Percentiles rank a stretch among this genome's conserved stretches.
Conservation (phyloP, 2,888 invertebrate genomes). For the Lacanobia oleracea region DNA sequence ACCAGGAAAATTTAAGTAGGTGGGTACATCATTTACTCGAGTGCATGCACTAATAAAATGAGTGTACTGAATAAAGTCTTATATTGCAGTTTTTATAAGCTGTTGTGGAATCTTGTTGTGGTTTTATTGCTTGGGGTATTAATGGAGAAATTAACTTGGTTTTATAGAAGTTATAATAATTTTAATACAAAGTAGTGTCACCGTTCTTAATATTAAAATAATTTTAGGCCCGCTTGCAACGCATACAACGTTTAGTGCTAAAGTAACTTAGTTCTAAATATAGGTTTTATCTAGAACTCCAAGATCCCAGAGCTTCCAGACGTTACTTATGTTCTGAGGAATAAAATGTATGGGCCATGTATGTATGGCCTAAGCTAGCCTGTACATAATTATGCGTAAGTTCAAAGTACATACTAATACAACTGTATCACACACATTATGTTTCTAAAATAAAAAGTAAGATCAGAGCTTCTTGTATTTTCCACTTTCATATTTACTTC, state of each 20-base stretch:
- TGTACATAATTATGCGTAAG: not conserved
- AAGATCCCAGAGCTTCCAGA: too few species aligned
- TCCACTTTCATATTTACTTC: too few species aligned
- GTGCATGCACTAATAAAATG: constrained; percentile 22
- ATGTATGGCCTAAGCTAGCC: too few species aligned
- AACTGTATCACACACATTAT: too few species aligned
- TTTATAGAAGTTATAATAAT: not conserved
- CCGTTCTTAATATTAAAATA: not conserved
- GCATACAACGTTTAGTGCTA: too few species aligned
- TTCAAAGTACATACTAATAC: too few species aligned
- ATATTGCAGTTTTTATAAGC: constrained; percentile 28
- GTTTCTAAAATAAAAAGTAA: too few species aligned
- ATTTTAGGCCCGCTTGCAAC: not conserved
- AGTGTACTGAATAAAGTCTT: constrained; percentile 21
- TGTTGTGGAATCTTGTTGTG: constrained; percentile 19
- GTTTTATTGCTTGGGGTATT: constrained; percentile 22
- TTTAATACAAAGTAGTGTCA: not conserved
- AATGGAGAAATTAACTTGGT: constrained; percentile 3
- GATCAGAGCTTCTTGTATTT: too few species aligned
- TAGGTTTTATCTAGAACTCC: too few species aligned
- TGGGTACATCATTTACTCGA: constrained; percentile 18
- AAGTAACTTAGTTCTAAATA: too few species aligned
- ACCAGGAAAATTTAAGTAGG: constrained; percentile 12
- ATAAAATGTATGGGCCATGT: too few species aligned
- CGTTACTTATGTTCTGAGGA: too few species aligned